Base-by-base conservation (phyloP, 2,113 vertebrate genomes). In the Paradisaea rubra region DNA sequence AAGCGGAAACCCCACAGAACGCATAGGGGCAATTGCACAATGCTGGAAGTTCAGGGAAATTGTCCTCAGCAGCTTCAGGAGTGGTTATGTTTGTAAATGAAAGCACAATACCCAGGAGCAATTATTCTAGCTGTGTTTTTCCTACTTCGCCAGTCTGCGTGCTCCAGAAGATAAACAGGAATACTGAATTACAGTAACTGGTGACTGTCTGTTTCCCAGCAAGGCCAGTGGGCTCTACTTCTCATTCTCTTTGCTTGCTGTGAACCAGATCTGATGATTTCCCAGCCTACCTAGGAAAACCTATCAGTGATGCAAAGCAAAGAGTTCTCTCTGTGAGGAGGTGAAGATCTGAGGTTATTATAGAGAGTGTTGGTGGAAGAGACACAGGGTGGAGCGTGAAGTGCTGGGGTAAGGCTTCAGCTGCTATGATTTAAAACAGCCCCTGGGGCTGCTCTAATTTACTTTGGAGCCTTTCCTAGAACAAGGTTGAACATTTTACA, bases 381-480 rank as follows among this genome's bases (percentile, higher is more conserved):
- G 49, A 61, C 64, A 52, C 64, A 74, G 91, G 92, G 91, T 81
- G 88, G 85, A 93, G 44, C 1, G 6, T 69, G 28, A 80, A 86
- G 44, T 59, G 28, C 79, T 78, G 41, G 74, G 44, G 22, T 80
- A 95, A 91, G 50, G 82, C 85, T 54, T 95, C 82, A 93, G 82
- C 69, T 94, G 86, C 90, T 96, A 12, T 81, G 95, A 97, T 93
- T 95, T 95, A 86, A 89, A 96, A 85, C 94, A 95, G 65, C 72
- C 90, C 90, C 71, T 2, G 28, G 83, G 85, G 89, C 85, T 90
- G 44, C 85, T 93, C 85, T 74, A 64, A 96, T 96, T 97, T 95
- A 57, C 76, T 94, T 91, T 93, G 94, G 91, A 96, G 68, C 35
- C 49, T 91, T 94, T 95, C 94, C 96, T 96, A 93, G 94, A 93